These are phyloP conservation scores for Ambastaia sidthimunki DNA, from an alignment of 2,797 vertebrate species.

Conservation along the genomic window DNA sequence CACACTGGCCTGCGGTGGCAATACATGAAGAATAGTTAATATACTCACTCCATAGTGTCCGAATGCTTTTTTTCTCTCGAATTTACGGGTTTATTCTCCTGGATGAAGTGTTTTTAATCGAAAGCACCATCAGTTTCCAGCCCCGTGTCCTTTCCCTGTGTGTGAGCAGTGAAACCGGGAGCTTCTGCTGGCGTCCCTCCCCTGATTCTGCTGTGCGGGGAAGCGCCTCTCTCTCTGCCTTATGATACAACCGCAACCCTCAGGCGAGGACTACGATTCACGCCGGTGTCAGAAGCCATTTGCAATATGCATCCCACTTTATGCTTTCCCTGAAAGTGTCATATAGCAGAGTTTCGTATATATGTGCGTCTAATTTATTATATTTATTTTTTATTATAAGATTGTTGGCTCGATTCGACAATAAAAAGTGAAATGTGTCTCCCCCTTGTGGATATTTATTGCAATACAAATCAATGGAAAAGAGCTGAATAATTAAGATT, in stretches of 20 bases:
- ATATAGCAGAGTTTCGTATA: background rate
- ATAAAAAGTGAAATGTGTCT: constrained; percentile 25
- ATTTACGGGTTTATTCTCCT: constrained; percentile 3
- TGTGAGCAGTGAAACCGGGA: constrained; percentile 30
- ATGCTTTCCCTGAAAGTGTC: constrained; percentile 11
- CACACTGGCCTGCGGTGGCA: constrained; percentile 28
- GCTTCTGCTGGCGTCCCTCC: constrained; percentile 45
- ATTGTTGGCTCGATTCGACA: constrained; percentile 38
- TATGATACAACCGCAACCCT: constrained; percentile 16
- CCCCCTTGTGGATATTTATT: constrained; percentile 35
- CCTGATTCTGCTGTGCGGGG: constrained; percentile 36
- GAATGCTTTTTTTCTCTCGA: constrained; percentile 18
- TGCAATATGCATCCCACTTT: background rate
- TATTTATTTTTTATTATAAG: constrained; percentile 39
- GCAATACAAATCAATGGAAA: background rate
- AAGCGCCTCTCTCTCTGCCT: background rate
- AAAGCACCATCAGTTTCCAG: constrained; percentile 50
- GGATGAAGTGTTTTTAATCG: background rate
- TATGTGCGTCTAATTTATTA: constrained; percentile 10
- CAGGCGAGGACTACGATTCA: background rate
- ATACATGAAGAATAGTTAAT: constrained; percentile 14
- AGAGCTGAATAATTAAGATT: background rate
- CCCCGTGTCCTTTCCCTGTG: constrained; percentile 40
- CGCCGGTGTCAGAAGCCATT: background rate
- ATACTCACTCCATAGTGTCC: constrained; percentile 54